Percentiles rank a stretch among this genome's conserved stretches.
Evolutionary conservation across 2,797 vertebrate genomes (phyloP).

Genomic region (Girardinus metallicus): DNA sequence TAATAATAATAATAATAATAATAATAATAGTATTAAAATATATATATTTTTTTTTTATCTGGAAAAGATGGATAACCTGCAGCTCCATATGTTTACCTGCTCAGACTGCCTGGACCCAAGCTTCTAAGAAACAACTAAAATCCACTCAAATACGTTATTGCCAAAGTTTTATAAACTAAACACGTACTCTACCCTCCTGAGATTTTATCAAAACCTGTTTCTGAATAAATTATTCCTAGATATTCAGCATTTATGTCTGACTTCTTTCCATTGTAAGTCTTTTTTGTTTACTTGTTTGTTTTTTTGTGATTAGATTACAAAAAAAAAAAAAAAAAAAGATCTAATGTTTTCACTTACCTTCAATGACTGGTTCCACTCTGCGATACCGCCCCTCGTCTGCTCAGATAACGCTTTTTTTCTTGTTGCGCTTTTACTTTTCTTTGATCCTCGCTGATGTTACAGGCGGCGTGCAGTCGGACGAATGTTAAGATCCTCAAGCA

Average conservation of each 20-base stretch:
- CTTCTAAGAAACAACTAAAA: not conserved
- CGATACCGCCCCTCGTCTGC: conserved; percentile 39
- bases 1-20: too few species aligned
- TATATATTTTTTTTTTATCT: not conserved
- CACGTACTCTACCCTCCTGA: not conserved
- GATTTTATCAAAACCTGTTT: not conserved
- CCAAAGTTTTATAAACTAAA: conserved; percentile 55
- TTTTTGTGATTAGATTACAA: not conserved
- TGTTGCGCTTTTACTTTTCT: conserved; percentile 52
- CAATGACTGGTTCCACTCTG: conserved; percentile 39
- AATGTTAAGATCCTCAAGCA: conserved; percentile 61
- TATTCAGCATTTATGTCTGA: too few species aligned
- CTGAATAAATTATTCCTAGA: conserved; percentile 5
- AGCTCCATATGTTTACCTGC: conserved; percentile 25
- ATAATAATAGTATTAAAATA: not conserved
- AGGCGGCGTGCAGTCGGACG: conserved; percentile 41
- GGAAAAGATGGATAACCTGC: not conserved
- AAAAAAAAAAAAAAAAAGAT: not conserved
- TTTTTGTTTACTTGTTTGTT: conserved; percentile 7
- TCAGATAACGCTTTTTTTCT: conserved; percentile 7
- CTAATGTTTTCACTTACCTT: conserved; percentile 64
- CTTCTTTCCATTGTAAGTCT: not conserved
- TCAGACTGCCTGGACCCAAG: conserved; percentile 1
- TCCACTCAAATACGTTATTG: not conserved
- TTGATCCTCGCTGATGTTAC: conserved; percentile 32